These are phyloP conservation scores for Lepetodrilus schrolli DNA, from an alignment of 2,888 invertebrate species.

Conservation along the genomic window DNA sequence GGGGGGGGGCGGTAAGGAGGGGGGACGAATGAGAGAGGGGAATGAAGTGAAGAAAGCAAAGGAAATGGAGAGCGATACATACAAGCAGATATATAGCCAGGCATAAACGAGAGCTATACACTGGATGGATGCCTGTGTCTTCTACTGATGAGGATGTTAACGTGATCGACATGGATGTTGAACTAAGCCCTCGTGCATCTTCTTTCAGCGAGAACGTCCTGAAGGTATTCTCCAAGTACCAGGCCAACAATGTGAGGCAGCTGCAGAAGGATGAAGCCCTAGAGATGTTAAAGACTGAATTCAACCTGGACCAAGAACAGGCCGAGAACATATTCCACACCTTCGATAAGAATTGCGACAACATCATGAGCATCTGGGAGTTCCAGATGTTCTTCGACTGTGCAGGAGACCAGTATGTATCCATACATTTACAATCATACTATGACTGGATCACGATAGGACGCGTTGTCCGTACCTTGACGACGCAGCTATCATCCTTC, in stretches of 20 bases:
- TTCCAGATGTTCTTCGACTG: constrained; percentile 71
- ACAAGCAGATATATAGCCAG: too few species aligned
- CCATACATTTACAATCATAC: too few species aligned
- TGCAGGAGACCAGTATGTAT: constrained; percentile 68
- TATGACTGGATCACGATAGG: too few species aligned
- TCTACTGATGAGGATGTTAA: too few species aligned
- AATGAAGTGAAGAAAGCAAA: too few species aligned
- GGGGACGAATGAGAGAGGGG: too few species aligned
- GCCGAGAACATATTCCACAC: constrained; percentile 70
- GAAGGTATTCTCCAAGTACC: constrained; percentile 71
- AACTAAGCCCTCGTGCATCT: constrained; percentile 2
- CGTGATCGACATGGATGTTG: too few species aligned
- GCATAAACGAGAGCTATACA: neutral
- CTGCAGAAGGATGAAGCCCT: constrained; percentile 67
- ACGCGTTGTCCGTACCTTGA: too few species aligned
- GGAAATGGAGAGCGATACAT: too few species aligned
- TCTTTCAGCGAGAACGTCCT: constrained; percentile 68
- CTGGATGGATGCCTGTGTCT: neutral
- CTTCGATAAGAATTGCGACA: constrained; percentile 73
- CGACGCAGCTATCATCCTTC: too few species aligned
- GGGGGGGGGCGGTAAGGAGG: too few species aligned
- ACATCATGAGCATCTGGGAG: constrained; percentile 73
- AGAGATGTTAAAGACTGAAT: constrained; percentile 67
- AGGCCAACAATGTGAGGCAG: constrained; percentile 65
- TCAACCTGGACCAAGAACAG: constrained; percentile 62